phyloP scores from a whole-genome alignment of 2,888 invertebrate genomes.

The Podabrus alpinus region DNA sequence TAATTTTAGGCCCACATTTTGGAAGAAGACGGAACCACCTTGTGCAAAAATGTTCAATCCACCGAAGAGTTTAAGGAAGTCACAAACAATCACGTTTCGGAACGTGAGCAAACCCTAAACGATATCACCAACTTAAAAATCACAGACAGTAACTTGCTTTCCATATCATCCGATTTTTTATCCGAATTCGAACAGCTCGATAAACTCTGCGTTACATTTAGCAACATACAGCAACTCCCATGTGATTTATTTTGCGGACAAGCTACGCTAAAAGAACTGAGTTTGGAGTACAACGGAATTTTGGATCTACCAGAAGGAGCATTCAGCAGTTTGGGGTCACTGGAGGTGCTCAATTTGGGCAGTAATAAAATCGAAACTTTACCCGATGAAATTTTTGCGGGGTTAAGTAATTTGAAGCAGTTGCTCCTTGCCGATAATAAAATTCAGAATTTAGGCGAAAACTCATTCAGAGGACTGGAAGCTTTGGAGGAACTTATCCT shows the following conservation, averaged over 20 bases:
- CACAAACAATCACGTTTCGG: neutral
- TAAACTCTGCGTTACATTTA: slow-evolving; percentile 1
- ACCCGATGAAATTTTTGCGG: slow-evolving; percentile 46
- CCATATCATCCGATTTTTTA: neutral
- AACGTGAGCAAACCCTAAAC: neutral
- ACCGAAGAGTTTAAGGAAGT: slow-evolving; percentile 4
- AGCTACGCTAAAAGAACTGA: slow-evolving; percentile 28
- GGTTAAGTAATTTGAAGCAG: slow-evolving; percentile 46
- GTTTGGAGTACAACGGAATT: slow-evolving; percentile 44
- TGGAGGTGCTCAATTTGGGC: slow-evolving; percentile 44
- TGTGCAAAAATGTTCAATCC: slow-evolving; percentile 11
- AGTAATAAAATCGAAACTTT: slow-evolving; percentile 47
- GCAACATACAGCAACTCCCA: neutral
- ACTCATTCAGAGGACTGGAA: slow-evolving; percentile 46
- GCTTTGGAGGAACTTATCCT: slow-evolving; percentile 44
- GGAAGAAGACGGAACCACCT: slow-evolving; percentile 6
- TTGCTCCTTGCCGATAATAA: slow-evolving; percentile 47
- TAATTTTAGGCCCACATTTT: slow-evolving; percentile 8
- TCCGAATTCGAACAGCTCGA: neutral
- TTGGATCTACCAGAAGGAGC: slow-evolving; percentile 42
- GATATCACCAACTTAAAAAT: neutral
- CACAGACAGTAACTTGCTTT: neutral
- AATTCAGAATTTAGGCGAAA: slow-evolving; percentile 41
- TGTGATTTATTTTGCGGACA: neutral
- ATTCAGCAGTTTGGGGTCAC: slow-evolving; percentile 49